Evolutionary conservation across 2,797 vertebrate species (phyloP).

Genomic region (Eurystomus glaucurus): DNA sequence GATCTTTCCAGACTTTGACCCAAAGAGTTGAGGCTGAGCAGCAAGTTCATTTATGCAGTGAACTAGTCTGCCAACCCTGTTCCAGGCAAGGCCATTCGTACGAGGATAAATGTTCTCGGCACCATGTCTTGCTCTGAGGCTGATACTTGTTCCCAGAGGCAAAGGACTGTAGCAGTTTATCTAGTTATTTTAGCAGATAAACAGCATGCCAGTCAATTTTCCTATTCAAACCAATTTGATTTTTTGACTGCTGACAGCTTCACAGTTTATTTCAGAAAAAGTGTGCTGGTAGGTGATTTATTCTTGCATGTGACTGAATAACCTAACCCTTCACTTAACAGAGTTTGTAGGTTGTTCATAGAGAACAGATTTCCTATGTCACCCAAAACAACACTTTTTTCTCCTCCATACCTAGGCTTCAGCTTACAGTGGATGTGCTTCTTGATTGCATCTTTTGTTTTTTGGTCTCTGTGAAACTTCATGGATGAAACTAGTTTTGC

Average conservation of each 20-base stretch:
- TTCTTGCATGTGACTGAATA: not conserved
- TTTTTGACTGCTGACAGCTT: not conserved
- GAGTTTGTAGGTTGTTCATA: not conserved
- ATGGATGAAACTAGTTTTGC: not conserved
- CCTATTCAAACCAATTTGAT: not conserved
- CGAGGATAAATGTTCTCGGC: rapidly evolving
- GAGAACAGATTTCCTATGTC: not conserved
- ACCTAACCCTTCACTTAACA: not conserved
- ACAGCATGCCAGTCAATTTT: not conserved
- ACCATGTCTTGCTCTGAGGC: not conserved
- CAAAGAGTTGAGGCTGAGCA: not conserved
- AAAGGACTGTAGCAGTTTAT: not conserved
- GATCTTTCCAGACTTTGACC: not conserved
- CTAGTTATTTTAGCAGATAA: not conserved
- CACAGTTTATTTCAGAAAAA: not conserved
- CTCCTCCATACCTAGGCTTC: not conserved
- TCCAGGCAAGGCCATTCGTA: not conserved
- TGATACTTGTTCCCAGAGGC: not conserved
- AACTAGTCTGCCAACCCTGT: not conserved
- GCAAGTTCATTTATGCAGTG: not conserved
- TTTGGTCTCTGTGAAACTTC: not conserved
- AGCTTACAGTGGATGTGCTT: not conserved
- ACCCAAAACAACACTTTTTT: not conserved
- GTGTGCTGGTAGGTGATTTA: not conserved
- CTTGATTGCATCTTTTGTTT: not conserved